Evolutionary conservation across 2,797 vertebrate species (phyloP).

Genomic region (Rhynchonycteris naso): DNA sequence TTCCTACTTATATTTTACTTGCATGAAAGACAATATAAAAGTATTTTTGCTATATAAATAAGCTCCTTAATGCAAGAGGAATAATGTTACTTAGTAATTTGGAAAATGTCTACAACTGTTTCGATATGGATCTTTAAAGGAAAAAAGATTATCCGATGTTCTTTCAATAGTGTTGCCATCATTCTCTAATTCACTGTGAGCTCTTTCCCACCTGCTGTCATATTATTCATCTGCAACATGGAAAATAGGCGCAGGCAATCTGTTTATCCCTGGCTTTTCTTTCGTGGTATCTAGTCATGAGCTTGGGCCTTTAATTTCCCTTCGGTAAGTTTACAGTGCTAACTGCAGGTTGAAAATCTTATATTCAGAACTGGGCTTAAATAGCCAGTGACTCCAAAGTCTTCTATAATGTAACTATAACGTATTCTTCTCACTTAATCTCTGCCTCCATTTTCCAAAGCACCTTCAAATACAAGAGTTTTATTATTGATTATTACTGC

Average conservation of each 20-base stretch:
- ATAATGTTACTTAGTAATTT: not conserved
- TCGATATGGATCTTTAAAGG: slow-evolving; percentile 12
- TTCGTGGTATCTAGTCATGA: not conserved
- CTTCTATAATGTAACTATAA: not conserved
- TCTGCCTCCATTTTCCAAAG: not conserved
- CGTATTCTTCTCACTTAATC: not conserved
- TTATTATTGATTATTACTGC: not conserved
- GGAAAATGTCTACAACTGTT: not conserved
- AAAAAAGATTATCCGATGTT: not conserved
- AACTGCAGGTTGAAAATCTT: not conserved
- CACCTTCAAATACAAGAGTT: not conserved
- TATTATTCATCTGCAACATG: not conserved
- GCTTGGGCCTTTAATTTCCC: not conserved
- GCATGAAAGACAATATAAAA: not conserved
- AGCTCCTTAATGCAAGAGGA: not conserved
- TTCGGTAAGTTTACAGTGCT: not conserved
- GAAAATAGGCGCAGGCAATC: not conserved
- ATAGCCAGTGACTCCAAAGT: not conserved
- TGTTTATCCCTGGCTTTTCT: not conserved
- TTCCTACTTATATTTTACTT: slow-evolving; percentile 15
- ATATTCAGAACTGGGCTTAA: not conserved
- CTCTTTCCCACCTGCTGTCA: not conserved
- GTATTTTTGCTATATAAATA: not conserved
- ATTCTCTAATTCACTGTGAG: not conserved
- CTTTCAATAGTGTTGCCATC: not conserved